phyloP scores from a whole-genome alignment of 2,113 vertebrate species.

The Dromaius novaehollandiae region DNA sequence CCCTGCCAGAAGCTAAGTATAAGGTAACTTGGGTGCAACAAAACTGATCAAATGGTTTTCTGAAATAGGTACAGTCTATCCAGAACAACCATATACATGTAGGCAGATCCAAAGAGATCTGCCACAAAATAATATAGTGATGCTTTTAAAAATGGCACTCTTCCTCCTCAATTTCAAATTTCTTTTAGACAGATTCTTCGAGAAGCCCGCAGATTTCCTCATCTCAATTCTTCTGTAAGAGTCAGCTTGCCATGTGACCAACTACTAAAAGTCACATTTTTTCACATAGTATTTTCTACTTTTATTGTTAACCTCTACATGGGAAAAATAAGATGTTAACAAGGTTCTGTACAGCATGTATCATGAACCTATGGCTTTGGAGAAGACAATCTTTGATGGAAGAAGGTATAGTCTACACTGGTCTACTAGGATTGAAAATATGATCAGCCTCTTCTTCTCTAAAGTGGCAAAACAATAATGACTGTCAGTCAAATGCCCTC shows the following conservation, averaged over 20 bases:
- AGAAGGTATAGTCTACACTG: rapidly evolving
- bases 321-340: background rate
- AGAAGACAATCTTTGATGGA: background rate
- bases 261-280: background rate
- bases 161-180: background rate
- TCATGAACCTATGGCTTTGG: background rate
- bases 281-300: background rate
- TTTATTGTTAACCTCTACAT: background rate
- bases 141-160: background rate
- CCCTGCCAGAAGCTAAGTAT: background rate
- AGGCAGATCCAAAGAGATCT: background rate
- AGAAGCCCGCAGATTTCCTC: background rate
- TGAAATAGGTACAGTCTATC: background rate
- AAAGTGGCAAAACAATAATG: background rate
- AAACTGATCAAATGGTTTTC: background rate
- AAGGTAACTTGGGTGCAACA: background rate
- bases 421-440: background rate
- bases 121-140: background rate
- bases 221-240: background rate
- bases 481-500: background rate
- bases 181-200: background rate
- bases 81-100: background rate
- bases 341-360: rapidly evolving
- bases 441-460: background rate
- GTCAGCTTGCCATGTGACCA: background rate